Base-by-base conservation (phyloP, 2,888 invertebrate genomes). In the Allolobophora icterica region DNA sequence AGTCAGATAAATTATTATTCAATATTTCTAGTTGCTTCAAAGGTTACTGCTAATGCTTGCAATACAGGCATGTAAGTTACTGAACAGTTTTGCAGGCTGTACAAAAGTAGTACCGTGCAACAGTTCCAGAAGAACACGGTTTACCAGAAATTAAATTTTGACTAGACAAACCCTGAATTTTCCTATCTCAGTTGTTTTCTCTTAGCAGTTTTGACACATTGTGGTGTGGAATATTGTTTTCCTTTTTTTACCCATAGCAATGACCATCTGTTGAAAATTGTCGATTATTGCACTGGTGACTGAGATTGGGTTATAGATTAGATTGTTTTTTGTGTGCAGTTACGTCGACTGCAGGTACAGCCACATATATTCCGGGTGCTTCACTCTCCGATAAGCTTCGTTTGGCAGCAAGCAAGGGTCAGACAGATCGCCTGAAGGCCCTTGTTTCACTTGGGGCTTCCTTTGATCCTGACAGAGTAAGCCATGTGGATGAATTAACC, bases 361-460 rank as follows among this genome's bases (percentile, higher is more conserved):
- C 91, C 21, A 89, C 89, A 30, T 91, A 91, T 38, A 90, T 93
- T 42, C 92, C 93, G 34, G 92, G 92, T 0, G 92, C 92, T 13
- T 93, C 94, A 15, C 92, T 94, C 40, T 92, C 94, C 17, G 95
- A 95, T 91, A 94, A 94, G 91, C 93, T 95, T 90, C 94, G 95
- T 38, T 92, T 94, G 89, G 95, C 95, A 6, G 95, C 95, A 89
- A 94, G 94, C 92, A 94, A 95, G 92, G 95, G 95, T 24, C 94
- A 95, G 90, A 90, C 94, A 35, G 94, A 94, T 84, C 93, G 94
- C 87, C 94, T 95, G 11, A 91, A 93, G 89, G 94, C 95, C 40
- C 94, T 95, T n/a, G 91, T 95, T 42, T 93, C 94, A 90, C 93
- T 94, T 19, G 95, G 95, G 21, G 95, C 95, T 17, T 92, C 93